These are phyloP conservation scores for Dysmachus trigonus DNA, from an alignment of 2,888 invertebrate species.

Conservation along the genomic window DNA sequence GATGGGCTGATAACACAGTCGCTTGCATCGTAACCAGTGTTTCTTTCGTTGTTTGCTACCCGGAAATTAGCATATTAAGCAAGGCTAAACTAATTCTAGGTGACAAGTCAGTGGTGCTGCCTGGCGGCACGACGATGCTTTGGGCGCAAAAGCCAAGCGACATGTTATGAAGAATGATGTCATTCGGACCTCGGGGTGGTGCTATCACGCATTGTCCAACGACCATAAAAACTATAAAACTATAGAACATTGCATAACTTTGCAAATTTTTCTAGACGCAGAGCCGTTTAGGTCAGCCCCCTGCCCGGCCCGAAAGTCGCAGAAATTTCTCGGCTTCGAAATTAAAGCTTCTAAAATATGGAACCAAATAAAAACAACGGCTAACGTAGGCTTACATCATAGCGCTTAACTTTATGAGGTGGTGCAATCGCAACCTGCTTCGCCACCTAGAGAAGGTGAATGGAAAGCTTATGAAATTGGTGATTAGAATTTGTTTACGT, in stretches of 20 bases:
- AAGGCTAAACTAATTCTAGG: conserved; percentile 14
- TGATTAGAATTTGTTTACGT: not conserved
- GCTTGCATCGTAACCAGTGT: not conserved
- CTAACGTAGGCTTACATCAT: not conserved
- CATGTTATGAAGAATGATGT: not conserved
- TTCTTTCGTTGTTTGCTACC: conserved; percentile 2
- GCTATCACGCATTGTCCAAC: not conserved
- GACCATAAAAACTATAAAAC: not conserved
- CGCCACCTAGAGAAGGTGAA: not conserved
- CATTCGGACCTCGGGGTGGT: not conserved
- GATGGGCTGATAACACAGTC: not conserved
- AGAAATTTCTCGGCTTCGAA: not conserved
- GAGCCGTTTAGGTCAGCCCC: not conserved
- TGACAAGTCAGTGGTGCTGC: not conserved
- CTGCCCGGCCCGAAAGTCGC: not conserved
- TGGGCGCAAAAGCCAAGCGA: not conserved
- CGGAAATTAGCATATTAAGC: conserved; percentile 20
- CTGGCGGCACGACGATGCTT: not conserved
- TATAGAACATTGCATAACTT: not conserved
- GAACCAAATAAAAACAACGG: not conserved
- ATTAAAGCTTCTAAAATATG: not conserved
- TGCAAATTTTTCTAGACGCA: not conserved
- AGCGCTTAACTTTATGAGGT: not conserved
- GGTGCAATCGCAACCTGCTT: not conserved
- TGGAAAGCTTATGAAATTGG: not conserved